A percentile compares a stretch with the other conserved stretches of the same genome.
Evolutionary conservation across 2,113 vertebrate species (phyloP).

Genomic region (Connochaetes taurinus): DNA sequence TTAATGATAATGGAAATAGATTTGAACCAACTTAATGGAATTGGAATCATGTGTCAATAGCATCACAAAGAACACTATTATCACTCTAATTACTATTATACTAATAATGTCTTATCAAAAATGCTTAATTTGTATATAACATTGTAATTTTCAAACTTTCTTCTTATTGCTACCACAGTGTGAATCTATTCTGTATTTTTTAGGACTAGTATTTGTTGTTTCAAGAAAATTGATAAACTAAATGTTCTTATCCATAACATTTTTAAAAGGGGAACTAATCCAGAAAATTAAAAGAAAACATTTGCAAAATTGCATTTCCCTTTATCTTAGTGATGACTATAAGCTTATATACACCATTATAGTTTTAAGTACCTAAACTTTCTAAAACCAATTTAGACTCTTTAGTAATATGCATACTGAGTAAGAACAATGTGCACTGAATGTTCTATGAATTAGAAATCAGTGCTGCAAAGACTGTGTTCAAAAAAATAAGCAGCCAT

Average conservation of each 20-base stretch:
- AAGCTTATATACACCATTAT: conserved; percentile 51
- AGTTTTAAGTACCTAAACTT: conserved; percentile 70
- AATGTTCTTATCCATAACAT: not conserved
- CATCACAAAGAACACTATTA: not conserved
- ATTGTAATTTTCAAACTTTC: not conserved
- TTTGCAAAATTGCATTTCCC: conserved; percentile 58
- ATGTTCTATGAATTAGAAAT: conserved; percentile 75
- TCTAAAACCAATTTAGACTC: conserved; percentile 60
- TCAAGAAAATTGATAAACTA: not conserved
- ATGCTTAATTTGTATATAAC: not conserved
- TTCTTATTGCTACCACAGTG: not conserved
- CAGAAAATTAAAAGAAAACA: conserved; percentile 59
- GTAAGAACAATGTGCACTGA: conserved; percentile 69
- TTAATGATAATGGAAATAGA: not conserved
- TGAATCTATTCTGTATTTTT: not conserved
- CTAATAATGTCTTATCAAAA: not conserved
- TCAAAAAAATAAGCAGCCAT: conserved; percentile 64
- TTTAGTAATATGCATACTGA: conserved; percentile 61
- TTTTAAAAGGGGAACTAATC: not conserved
- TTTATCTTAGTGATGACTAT: conserved; percentile 62
- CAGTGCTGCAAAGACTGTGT: conserved; percentile 25
- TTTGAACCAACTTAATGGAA: not conserved
- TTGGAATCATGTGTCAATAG: not conserved
- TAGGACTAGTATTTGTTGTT: not conserved
- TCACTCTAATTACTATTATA: not conserved